These are phyloP conservation scores for Dunckerocampus dactyliophorus DNA, from an alignment of 2,113 vertebrate species.

Conservation along the genomic window DNA sequence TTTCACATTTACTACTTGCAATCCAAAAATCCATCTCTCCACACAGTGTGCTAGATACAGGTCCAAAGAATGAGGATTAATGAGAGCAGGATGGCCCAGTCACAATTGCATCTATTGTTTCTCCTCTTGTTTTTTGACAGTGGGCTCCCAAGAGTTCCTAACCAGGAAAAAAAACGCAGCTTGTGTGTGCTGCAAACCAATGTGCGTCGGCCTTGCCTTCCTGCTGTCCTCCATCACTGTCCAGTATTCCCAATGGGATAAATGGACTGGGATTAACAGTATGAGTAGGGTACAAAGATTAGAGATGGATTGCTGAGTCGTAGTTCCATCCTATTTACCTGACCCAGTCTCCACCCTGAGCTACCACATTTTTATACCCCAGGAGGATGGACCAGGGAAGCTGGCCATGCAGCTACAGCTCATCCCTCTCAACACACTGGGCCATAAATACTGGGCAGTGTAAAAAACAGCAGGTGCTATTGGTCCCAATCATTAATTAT, in stretches of 20 bases:
- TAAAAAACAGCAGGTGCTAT: constrained; percentile 66
- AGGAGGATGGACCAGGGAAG: constrained; percentile 36
- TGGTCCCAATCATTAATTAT: constrained; percentile 68
- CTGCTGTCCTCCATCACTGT: constrained; percentile 58
- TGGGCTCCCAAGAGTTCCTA: constrained; percentile 40
- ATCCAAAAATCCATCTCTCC: constrained; percentile 56
- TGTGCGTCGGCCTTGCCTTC: constrained; percentile 35
- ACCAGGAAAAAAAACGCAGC: constrained; percentile 24
- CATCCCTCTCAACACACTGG: constrained; percentile 47
- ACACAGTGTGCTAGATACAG: constrained; percentile 28
- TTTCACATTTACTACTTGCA: constrained; percentile 52
- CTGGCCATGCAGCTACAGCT: constrained; percentile 35
- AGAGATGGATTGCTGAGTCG: constrained; percentile 53
- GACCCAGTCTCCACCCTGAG: constrained; percentile 17
- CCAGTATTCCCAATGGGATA: constrained; percentile 51
- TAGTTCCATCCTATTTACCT: constrained; percentile 35
- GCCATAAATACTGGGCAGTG: constrained; percentile 60
- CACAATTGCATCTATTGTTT: constrained; percentile 46
- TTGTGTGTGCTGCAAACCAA: constrained; percentile 31
- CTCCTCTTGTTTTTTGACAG: constrained; percentile 56
- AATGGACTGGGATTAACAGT: constrained; percentile 49
- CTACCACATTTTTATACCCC: constrained; percentile 18
- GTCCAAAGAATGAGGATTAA: constrained; percentile 64
- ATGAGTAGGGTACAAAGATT: constrained; percentile 50
- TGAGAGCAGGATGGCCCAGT: constrained; percentile 49